Conservation (phyloP, 1,140 invertebrate species). For the Papilio glaucus region DNA sequence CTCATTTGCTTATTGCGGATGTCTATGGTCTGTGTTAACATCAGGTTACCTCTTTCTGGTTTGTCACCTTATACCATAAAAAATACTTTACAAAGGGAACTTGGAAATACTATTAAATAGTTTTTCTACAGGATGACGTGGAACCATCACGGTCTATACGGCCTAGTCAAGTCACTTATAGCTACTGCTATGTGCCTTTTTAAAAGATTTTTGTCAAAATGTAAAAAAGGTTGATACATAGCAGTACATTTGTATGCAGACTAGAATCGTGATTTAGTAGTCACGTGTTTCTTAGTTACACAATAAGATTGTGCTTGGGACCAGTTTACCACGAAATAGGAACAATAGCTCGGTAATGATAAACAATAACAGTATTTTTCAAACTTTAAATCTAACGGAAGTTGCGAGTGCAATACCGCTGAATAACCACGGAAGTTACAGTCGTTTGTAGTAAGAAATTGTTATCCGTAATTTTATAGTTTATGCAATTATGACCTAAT, state of each 20-base stretch:
- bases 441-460: slow-evolving; percentile 1
- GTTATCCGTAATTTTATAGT: background rate
- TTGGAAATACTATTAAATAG: too few species aligned
- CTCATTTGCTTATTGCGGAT: too few species aligned
- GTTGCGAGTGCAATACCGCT: background rate
- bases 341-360: slow-evolving; percentile 33
- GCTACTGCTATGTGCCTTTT: too few species aligned
- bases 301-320: slow-evolving; percentile 1
- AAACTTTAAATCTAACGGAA: slow-evolving; percentile 36
- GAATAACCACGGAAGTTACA: background rate
- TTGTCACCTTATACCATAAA: too few species aligned
- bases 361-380: slow-evolving; percentile 38
- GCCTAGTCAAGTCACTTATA: too few species aligned
- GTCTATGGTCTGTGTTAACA: too few species aligned
- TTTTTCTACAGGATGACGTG: too few species aligned
- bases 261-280: background rate
- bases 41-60: too few species aligned
- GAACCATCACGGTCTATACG: too few species aligned
- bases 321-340: background rate
- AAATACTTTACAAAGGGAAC: too few species aligned
- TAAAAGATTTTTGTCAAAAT: too few species aligned
- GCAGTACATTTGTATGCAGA: background rate
- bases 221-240: background rate
- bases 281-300: slow-evolving; percentile 30
- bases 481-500: slow-evolving; percentile 26